Evolutionary conservation across 2,888 invertebrate genomes (phyloP), one percentile per base, ranked within the genome.

Genomic region (Sthenelais limicola): DNA sequence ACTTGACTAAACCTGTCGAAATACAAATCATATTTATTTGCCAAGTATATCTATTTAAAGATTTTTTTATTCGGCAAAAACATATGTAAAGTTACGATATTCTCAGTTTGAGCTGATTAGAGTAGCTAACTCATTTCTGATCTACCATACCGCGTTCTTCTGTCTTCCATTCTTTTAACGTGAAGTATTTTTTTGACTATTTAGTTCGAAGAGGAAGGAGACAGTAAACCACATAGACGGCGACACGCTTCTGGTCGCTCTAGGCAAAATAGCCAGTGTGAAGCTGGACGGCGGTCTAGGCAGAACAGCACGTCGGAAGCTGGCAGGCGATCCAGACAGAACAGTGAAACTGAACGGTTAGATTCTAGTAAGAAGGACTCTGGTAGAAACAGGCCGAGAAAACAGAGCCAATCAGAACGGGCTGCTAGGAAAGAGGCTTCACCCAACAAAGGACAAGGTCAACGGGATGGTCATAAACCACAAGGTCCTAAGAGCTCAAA

Each of bases 221-320:
- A 62, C 26, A 62, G 28, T 21, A 35, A 62, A 24, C 62, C 62
- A 2, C 35, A 35, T 15, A 35, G 38, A 21, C 35, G 62, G 38
- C 62, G 62, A 18, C 47, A 49, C n/a, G 21, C 47, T 9, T 67
- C 67, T 18, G 67, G 67, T 1, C 67, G 67, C 24, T 48, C 48
- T 5, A 47, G 67, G 18, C 67, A 67, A 32, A 67, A 67, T 48
- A 67, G 67, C 28, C 67, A 67, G 48, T 49, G 43, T 21, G 58
- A 71, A 15, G 58, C 71, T 15, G 58, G 71, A 5, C 58, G 62
- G 18, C 54, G 71, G 28, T 70, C 70, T 7, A 35, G 71, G 15
- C 71, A 71, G 48, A 71, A 71, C 48, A 71, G 71, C 33, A 48
- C 58, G 35, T 71, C 71, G 24, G 71, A 71, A 30, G 51, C 33